A percentile compares a stretch with the other conserved stretches of the same genome.
Evolutionary conservation across 53 echinoderm and acorn worm genomes (phyloP).

Genomic region (Luidia sarsii): DNA sequence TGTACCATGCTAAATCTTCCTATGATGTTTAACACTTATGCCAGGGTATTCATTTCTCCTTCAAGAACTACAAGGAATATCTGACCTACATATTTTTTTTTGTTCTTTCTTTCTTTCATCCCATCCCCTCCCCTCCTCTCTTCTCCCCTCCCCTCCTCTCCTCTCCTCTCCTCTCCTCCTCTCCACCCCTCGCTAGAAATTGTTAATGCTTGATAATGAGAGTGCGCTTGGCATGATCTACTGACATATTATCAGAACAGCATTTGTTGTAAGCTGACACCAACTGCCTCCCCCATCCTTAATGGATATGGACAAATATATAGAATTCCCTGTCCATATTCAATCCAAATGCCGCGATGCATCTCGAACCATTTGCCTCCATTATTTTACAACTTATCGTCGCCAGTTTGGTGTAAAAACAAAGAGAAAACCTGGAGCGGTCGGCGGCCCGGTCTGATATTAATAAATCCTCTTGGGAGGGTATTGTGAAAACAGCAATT

Average conservation of each 20-base stretch:
- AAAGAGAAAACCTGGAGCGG: background rate
- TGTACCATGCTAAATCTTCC: background rate
- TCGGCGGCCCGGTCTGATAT: background rate
- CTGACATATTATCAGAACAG: background rate
- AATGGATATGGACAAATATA: slow-evolving; percentile 52
- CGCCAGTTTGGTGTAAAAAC: slow-evolving; percentile 1
- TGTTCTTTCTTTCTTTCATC: background rate
- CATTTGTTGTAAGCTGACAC: slow-evolving; percentile 40
- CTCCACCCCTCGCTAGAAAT: background rate
- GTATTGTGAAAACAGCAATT: slow-evolving; percentile 40
- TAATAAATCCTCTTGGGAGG: slow-evolving; percentile 32
- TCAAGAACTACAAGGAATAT: slow-evolving; percentile 6
- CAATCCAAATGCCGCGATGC: slow-evolving; percentile 37
- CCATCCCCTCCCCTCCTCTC: background rate
- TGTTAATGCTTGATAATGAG: slow-evolving; percentile 29
- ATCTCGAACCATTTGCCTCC: slow-evolving; percentile 33
- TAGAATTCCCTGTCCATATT: slow-evolving; percentile 39
- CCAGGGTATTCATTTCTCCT: slow-evolving; percentile 18
- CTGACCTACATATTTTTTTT: background rate
- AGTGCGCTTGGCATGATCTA: slow-evolving; percentile 1
- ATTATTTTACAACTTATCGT: slow-evolving; percentile 40
- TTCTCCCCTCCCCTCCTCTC: too few species aligned
- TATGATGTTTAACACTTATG: slow-evolving; percentile 1
- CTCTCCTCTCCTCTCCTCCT: background rate
- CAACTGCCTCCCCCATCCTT: slow-evolving; percentile 7